phyloP scores from a whole-genome alignment of 2,888 invertebrate species.

The Mimumesa dahlbomi region DNA sequence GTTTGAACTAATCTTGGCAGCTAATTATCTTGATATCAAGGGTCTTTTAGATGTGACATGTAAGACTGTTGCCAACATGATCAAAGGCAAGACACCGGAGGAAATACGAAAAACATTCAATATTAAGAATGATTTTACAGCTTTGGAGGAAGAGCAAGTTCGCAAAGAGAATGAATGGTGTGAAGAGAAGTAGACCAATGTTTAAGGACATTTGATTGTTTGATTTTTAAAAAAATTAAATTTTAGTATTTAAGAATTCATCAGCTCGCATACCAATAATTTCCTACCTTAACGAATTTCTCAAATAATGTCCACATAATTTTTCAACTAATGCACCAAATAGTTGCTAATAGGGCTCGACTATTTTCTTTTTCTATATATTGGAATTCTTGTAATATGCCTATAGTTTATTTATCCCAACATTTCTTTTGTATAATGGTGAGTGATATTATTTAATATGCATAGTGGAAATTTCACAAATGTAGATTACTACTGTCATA shows the following conservation, averaged over 20 bases:
- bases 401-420: constrained; percentile 17
- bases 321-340: constrained; percentile 11
- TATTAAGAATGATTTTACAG: constrained; percentile 97
- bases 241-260: constrained; percentile 14
- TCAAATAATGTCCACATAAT: background rate
- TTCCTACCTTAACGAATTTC: background rate
- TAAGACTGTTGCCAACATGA: constrained; percentile 99
- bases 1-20: constrained; percentile 97
- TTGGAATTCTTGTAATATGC: background rate
- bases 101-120: constrained; percentile 98
- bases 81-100: constrained; percentile 98
- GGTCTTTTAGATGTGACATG: constrained; percentile 98
- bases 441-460: constrained; percentile 16
- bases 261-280: background rate
- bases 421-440: constrained; percentile 16
- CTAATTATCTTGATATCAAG: constrained; percentile 98
- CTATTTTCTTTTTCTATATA: background rate
- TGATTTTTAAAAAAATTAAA: constrained; percentile 6
- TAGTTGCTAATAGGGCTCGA: constrained; percentile 13
- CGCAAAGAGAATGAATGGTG: constrained; percentile 98
- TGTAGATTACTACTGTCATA: constrained; percentile 11
- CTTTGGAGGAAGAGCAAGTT: constrained; percentile 99
- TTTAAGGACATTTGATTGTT: background rate
- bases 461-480: constrained; percentile 6
- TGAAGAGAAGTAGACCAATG: constrained; percentile 87